These are phyloP conservation scores for Oreochromis grahami DNA, from an alignment of 2,797 vertebrate species.

Conservation along the genomic window DNA sequence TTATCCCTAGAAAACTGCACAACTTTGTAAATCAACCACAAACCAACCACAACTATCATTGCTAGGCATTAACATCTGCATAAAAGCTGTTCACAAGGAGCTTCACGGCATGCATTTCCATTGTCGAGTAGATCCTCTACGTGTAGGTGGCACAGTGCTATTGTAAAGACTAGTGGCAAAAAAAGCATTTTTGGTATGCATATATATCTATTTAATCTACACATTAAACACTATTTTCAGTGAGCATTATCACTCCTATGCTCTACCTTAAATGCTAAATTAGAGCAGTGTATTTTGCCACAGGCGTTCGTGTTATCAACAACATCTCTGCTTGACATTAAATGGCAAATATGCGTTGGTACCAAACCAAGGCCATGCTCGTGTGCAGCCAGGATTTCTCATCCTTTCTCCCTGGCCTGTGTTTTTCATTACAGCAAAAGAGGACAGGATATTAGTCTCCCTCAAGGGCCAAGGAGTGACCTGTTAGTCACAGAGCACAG, in stretches of 20 bases:
- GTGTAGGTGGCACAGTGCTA: background rate
- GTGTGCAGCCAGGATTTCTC: background rate
- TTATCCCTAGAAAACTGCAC: background rate
- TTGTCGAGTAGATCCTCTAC: background rate
- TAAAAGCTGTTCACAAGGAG: background rate
- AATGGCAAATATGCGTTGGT: background rate
- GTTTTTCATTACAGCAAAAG: constrained; percentile 58
- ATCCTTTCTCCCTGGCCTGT: constrained; percentile 24
- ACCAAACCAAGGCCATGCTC: background rate
- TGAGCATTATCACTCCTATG: background rate
- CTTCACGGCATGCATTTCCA: background rate
- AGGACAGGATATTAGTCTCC: constrained; percentile 71
- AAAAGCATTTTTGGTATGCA: background rate
- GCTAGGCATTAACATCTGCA: background rate
- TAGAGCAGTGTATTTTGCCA: background rate
- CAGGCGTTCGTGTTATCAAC: background rate
- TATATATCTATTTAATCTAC: background rate
- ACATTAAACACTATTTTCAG: background rate
- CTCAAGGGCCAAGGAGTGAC: constrained; percentile 39
- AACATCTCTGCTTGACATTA: constrained; percentile 6
- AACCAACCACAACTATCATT: background rate
- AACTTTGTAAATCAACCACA: background rate
- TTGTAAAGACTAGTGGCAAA: background rate
- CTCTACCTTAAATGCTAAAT: background rate
- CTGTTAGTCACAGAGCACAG: constrained; percentile 47